Base-by-base conservation (phyloP, 2,113 vertebrate genomes). In the Spea bombifrons region DNA sequence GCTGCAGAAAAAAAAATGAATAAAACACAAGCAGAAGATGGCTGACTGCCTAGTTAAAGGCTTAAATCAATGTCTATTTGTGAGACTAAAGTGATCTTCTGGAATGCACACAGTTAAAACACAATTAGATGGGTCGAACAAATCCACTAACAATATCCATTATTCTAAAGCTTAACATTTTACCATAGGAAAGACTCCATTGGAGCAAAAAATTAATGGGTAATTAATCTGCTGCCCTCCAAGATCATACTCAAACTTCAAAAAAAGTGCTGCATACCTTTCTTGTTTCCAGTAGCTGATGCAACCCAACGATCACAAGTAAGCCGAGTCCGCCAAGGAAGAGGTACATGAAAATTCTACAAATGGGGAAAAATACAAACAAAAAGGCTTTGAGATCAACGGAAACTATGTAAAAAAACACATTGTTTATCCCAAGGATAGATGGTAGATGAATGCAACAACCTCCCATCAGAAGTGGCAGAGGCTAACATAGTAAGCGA, bases 311-410 rank as follows among this genome's bases (percentile, higher is more conserved):
- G 67, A 97, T 66, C 48, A 97, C 90, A 16, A 99, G 91, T 6
- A 99, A 90, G 13, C 96, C 93, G 69, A 99, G 95, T 7, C 97
- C 97, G 47, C 93, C 95, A 0, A 99, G 95, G 88, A 99, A 99
- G 88, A 99, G 90, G 61, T 99, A 99, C 95, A 99, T 92, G 87
- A 99, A 99, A 88, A 99, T 96, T 83, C 97, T 99, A 16, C 64
- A 55, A 76, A 8, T 73, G 0, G 75, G 12, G 13, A 43, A 17
- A 47, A 44, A 43, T 5, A 46, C 4, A 59, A 53, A 53, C 50
- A 53, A 53, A 53, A 53, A 53, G 7, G 7, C 50, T 53, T 10
- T 8, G 2, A 10, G 10, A 8, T 53, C 1, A 7, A 59, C 55
- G 10, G 55, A 59, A 59, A 12, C 5, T 59, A 12, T 9, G 7